phyloP scores from a whole-genome alignment of 2,113 vertebrate genomes.

The Antennarius striatus region DNA sequence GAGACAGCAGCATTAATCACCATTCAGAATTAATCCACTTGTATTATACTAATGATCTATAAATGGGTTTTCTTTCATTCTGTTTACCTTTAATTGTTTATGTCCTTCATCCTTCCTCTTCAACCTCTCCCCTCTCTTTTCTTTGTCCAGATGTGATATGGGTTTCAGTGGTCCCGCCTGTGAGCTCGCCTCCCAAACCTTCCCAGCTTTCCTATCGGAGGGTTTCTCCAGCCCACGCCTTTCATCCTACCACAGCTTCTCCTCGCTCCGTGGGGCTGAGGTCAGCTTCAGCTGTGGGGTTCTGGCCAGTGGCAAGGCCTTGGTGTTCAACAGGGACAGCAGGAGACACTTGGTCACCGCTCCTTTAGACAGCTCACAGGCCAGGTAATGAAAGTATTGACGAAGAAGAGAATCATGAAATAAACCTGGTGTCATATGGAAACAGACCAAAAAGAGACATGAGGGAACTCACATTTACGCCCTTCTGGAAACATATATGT shows the following conservation, averaged over 20 bases:
- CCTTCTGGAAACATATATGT: not conserved
- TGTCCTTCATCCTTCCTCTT: constrained; percentile 9
- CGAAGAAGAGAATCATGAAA: not conserved
- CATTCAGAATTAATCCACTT: constrained; percentile 48
- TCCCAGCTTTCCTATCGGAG: constrained; percentile 93
- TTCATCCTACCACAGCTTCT: constrained; percentile 97
- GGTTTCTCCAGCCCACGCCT: constrained; percentile 91
- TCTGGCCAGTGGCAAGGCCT: constrained; percentile 93
- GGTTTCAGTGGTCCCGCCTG: constrained; percentile 96
- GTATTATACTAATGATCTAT: constrained; percentile 52
- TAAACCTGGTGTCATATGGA: not conserved
- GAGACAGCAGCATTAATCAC: constrained; percentile 32
- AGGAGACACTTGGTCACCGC: constrained; percentile 91
- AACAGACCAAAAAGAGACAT: not conserved
- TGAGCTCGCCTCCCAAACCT: constrained; percentile 93
- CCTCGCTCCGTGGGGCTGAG: constrained; percentile 94
- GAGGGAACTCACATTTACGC: not conserved
- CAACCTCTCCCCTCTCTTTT: not conserved
- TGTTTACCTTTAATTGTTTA: constrained; percentile 35
- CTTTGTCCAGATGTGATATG: constrained; percentile 86
- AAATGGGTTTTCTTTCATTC: constrained; percentile 53
- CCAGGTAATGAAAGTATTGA: constrained; percentile 81
- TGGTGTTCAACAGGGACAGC: constrained; percentile 96
- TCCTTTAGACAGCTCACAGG: constrained; percentile 95
- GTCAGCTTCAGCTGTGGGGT: constrained; percentile 97